Base-by-base conservation (phyloP, 2,888 invertebrate species). In the Stenurella melanura region DNA sequence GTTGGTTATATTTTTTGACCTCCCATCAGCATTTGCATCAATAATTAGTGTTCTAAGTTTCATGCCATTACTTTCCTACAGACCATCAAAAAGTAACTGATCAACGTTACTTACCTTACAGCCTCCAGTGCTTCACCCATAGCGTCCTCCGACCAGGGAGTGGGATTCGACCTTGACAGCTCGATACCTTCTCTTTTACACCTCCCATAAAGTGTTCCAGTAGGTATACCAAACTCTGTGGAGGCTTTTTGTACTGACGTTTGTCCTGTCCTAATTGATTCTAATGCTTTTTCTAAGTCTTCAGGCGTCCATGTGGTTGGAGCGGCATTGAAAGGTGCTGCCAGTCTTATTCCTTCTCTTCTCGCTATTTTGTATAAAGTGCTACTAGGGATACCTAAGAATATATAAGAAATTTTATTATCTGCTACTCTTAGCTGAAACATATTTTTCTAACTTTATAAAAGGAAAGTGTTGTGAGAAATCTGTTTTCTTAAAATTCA, bases 111-210 rank as follows among this genome's bases (percentile, higher is more conserved):
- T 83, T 89, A 96, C 95, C 96, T 94, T 82, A 97, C 96, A 81
- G 96, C 96, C 89, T 96, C 96, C 61, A 97, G 91, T 21, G 97
- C 97, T 89, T 96, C 96, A 21, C 95, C 95, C 96, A 97, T 96
- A 34, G 96, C 96, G 87, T 95, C 96, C 88, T 96, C 96, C n/a
- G 96, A 96, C 97, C 97, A 97, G 11, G 96, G 96, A 61, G 96
- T 96, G n/a, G 96, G 96, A 90, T 96, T 96, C 74, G 96, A 95
- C 83, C 96, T 93, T 7, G 96, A 96, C 82, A 97, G 90, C 89
- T 96, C 97, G 83, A 97, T 97, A 66, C 97, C 96, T 89, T 97
- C 97, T 67, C 96, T 91, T 87, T 97, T 96, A 89, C 97, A 97
- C 83, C 96, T 92, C 2, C 97, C 97, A 86, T 97, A 97, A 18